phyloP scores from a whole-genome alignment of 2,797 vertebrate species.

The Uromys caudimaculatus region DNA sequence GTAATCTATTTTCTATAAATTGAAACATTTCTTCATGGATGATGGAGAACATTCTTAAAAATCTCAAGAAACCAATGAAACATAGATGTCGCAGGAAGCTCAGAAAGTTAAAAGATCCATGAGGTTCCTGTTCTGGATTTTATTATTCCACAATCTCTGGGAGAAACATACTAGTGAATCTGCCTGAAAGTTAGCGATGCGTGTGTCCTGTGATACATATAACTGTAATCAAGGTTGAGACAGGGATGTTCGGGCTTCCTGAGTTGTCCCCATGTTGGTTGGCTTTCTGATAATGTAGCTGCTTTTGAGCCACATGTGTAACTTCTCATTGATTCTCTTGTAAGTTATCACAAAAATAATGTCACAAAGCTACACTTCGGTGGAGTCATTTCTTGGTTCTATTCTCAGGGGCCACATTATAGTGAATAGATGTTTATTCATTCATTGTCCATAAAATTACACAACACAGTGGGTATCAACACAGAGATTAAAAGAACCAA shows the following conservation, averaged over 20 bases:
- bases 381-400: neutral
- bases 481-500: neutral
- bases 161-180: neutral
- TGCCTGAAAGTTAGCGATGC: rapidly evolving
- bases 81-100: neutral
- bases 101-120: neutral
- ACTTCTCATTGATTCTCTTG: neutral
- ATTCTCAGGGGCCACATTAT: neutral
- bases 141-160: neutral
- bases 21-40: neutral
- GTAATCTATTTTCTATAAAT: neutral
- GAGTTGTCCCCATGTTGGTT: neutral
- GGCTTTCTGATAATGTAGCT: neutral
- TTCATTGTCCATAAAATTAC: neutral
- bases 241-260: neutral
- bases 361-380: neutral
- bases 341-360: neutral
- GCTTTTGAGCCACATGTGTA: neutral
- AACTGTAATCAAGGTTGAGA: neutral
- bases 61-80: neutral
- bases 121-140: neutral
- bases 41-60: neutral
- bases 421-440: neutral
- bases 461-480: neutral
- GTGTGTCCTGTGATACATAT: neutral